Base-by-base conservation (phyloP, 2,797 vertebrate genomes). In the Molothrus ater region DNA sequence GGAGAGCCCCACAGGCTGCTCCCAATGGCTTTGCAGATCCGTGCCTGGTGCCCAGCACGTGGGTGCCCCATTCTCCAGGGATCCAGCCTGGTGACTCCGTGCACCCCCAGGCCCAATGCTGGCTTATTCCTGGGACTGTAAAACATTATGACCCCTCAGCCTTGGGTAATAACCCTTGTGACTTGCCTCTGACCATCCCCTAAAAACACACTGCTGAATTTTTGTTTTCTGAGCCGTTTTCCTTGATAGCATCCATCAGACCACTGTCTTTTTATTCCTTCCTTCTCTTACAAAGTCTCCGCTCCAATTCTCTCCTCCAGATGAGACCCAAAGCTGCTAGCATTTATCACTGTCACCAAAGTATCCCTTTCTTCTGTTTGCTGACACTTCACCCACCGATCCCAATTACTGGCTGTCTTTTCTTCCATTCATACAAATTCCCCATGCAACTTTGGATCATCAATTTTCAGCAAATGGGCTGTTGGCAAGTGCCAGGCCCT, bases 291-390 rank as follows among this genome's bases (percentile, higher is more conserved):
- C 86, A 87, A 61, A 92, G 78, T 68, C 93, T 92, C 86, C 0
- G 0, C 83, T 95, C 80, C 93, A 94, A 86, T 92, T 95, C 20
- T 0, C 74, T 97, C 74, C 71, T 93, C 88, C 95, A 96, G 93
- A 95, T 90, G 93, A 96, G 88, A 74, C 88, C 74, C 85, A 88
- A 86, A 95, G 90, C 90, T 85, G 69, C 64, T 87, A 86, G 61
- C 95, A 96, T 97, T 95, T 96, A 94, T 97, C 96, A 97, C 88
- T 95, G 96, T 95, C 95, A 96, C 83, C 86, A 93, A 92, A 89
- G 90, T 96, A 95, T 96, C 90, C 95, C 88, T 92, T 94, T 94
- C 94, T 92, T 91, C 96, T 96, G 93, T 94, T 94, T 93, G 93
- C 94, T 97, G 94, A 96, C 95, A 95, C 96, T 95, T 97, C 93